phyloP scores from a whole-genome alignment of 2,888 invertebrate species.

The Pterostichus madidus region DNA sequence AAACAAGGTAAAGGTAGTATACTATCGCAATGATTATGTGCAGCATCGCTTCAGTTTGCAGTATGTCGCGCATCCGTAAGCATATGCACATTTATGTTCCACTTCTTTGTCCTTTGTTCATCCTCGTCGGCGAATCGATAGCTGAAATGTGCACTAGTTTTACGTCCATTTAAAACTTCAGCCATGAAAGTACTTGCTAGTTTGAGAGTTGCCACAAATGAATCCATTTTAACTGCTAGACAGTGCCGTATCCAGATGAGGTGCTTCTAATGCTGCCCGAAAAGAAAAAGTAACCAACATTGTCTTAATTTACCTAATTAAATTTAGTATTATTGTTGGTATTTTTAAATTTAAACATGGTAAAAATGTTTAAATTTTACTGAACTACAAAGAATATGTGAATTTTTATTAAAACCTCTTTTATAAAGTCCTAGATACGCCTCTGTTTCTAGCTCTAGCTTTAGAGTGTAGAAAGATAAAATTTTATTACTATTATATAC shows the following conservation, averaged over 20 bases:
- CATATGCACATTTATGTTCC: constrained; percentile 7
- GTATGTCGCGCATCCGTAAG: constrained; percentile 2
- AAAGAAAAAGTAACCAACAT: too few relatives aligned
- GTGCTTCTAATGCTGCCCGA: background rate
- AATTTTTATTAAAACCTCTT: too few relatives aligned
- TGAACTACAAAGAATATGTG: too few relatives aligned
- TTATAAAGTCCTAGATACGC: too few relatives aligned
- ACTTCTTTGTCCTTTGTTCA: too few relatives aligned
- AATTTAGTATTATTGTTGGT: too few relatives aligned
- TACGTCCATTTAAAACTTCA: constrained; percentile 41
- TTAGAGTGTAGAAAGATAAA: too few relatives aligned
- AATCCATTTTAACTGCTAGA: background rate
- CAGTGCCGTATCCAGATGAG: background rate
- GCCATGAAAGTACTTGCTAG: background rate
- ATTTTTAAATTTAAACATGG: too few relatives aligned
- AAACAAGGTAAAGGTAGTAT: constrained; percentile 22
- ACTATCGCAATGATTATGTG: background rate
- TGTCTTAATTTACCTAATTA: too few relatives aligned
- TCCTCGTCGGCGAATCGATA: constrained; percentile 27
- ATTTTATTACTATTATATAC: too few relatives aligned
- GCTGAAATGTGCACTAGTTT: constrained; percentile 11
- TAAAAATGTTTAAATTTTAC: too few relatives aligned
- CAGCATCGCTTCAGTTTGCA: background rate
- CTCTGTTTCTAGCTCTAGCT: too few relatives aligned
- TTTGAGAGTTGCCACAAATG: background rate